These are phyloP conservation scores for Sander lucioperca DNA, from an alignment of 2,113 vertebrate species.

Conservation along the genomic window DNA sequence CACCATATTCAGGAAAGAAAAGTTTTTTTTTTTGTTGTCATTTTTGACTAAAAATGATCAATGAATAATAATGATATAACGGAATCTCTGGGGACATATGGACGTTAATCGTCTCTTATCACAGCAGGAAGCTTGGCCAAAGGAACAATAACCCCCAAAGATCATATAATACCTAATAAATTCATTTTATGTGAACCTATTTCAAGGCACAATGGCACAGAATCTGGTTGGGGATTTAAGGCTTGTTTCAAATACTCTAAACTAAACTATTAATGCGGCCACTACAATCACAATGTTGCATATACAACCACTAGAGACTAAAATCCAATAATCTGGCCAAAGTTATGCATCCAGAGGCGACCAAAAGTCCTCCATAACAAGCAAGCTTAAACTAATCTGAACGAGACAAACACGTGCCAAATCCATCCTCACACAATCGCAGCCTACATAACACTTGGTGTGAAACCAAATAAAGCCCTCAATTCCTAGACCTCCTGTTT, in stretches of 20 bases:
- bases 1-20: not conserved
- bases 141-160: not conserved
- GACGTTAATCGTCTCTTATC: not conserved
- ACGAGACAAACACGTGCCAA: slow-evolving; percentile 54
- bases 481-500: slow-evolving; percentile 44
- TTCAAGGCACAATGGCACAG: not conserved
- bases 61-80: not conserved
- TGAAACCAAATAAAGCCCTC: slow-evolving; percentile 45
- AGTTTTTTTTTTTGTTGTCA: not conserved
- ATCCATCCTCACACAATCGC: slow-evolving; percentile 33
- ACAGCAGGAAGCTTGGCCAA: not conserved
- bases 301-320: not conserved
- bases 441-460: slow-evolving; percentile 23
- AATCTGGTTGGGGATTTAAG: not conserved
- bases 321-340: slow-evolving; percentile 40
- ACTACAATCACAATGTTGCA: not conserved
- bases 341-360: slow-evolving; percentile 30
- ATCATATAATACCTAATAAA: not conserved
- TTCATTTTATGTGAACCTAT: not conserved
- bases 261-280: slow-evolving; percentile 11
- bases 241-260: slow-evolving; percentile 12
- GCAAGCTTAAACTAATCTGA: slow-evolving; percentile 51
- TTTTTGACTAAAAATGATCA: not conserved
- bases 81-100: not conserved
- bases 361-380: slow-evolving; percentile 22